Conservation (phyloP, 2,888 invertebrate genomes). For the Chirona hameri region DNA sequence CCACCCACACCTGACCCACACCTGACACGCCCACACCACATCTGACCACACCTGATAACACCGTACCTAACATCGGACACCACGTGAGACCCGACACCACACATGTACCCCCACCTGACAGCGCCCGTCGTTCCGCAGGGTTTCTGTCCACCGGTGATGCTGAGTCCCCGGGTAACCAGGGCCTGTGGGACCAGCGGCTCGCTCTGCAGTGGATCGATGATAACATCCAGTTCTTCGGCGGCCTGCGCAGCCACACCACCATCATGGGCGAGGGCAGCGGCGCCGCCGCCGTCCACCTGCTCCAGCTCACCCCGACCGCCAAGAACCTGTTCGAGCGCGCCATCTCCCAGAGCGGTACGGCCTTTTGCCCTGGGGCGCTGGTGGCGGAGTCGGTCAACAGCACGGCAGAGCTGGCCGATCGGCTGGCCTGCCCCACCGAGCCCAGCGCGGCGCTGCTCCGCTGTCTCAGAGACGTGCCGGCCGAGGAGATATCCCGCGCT, state of each 20-base stretch:
- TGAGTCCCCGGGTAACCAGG: conserved; percentile 86
- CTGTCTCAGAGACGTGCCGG: background rate
- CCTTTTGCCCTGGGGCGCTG: background rate
- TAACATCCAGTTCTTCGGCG: conserved; percentile 86
- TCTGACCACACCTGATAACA: too few species aligned
- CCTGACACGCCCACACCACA: too few species aligned
- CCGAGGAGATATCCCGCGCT: background rate
- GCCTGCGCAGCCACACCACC: conserved; percentile 84
- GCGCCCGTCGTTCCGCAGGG: conserved; percentile 48
- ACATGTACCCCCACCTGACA: too few species aligned
- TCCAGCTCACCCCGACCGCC: conserved; percentile 46
- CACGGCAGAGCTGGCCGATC: background rate
- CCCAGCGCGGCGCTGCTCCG: background rate
- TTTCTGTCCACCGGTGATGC: conserved; percentile 82
- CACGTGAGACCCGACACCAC: too few species aligned
- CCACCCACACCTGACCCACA: too few species aligned
- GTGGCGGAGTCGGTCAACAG: background rate
- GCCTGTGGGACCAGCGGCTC: conserved; percentile 86
- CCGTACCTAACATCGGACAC: too few species aligned
- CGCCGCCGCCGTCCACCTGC: conserved; percentile 65
- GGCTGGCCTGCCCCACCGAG: background rate
- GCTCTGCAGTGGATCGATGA: conserved; percentile 92
- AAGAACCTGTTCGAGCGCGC: conserved; percentile 24
- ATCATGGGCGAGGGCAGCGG: conserved; percentile 95
- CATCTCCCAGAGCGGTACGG: conserved; percentile 13